Percentiles rank a stretch among this genome's conserved stretches.
Conservation (phyloP, 2,888 invertebrate species). For the Cheilosia vulpina region DNA sequence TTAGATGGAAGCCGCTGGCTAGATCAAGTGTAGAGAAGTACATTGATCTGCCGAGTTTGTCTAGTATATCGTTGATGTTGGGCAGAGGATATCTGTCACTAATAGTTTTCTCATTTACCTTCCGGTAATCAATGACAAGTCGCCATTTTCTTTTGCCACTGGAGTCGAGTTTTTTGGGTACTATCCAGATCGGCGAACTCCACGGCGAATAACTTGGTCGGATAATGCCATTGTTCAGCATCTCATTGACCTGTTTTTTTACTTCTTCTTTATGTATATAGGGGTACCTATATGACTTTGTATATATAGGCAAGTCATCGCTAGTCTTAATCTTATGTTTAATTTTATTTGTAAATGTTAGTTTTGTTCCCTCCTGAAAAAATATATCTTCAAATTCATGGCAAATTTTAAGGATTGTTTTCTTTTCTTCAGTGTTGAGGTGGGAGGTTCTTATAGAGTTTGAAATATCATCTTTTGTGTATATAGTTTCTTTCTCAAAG, state of each 20-base stretch:
- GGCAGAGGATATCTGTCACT: no score
- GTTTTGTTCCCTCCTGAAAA: conserved; percentile 11
- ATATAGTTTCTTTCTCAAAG: background rate
- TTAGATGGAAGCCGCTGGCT: no score
- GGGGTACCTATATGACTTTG: conserved; percentile 11
- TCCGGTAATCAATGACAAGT: background rate
- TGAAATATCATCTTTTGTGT: background rate
- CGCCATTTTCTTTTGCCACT: background rate
- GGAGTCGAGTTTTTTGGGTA: background rate
- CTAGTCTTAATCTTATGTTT: conserved; percentile 6
- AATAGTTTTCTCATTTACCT: background rate
- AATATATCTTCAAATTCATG: conserved; percentile 1
- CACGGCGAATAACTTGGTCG: no score
- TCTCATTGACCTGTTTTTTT: background rate
- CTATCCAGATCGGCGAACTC: no score
- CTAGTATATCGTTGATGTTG: no score
- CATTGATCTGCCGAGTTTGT: no score
- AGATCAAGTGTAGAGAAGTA: no score
- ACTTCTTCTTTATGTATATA: conserved; percentile 4
- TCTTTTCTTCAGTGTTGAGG: background rate
- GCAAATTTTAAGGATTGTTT: background rate
- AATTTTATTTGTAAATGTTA: conserved; percentile 6
- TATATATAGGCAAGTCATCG: background rate
- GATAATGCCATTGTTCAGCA: no score
- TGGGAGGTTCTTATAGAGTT: background rate